Percentiles rank a stretch among this genome's conserved stretches.
phyloP scores from a whole-genome alignment of 2,113 vertebrate genomes.

The Muntiacus muntjak region DNA sequence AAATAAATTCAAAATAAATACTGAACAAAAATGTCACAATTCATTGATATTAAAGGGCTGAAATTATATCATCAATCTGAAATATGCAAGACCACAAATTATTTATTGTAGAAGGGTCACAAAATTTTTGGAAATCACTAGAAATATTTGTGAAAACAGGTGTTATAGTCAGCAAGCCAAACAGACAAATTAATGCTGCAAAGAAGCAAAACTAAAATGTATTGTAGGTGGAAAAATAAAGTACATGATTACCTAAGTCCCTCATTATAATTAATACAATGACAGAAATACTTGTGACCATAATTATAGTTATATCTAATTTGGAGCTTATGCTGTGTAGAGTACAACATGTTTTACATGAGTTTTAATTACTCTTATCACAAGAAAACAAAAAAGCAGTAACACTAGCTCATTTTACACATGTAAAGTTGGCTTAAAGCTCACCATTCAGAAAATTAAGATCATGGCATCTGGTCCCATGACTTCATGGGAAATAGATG shows the following conservation, averaged over 20 bases:
- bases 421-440: neutral
- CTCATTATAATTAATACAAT: conserved; percentile 39
- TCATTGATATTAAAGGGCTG: neutral
- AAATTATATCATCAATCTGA: neutral
- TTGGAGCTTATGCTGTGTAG: neutral
- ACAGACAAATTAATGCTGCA: neutral
- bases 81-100: neutral
- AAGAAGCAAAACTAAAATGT: conserved; percentile 4
- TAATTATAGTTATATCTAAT: conserved; percentile 37
- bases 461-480: too few relatives aligned
- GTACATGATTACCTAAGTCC: neutral
- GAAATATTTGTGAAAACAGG: conserved; percentile 16
- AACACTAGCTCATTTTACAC: neutral
- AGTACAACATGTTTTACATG: neutral
- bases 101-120: neutral
- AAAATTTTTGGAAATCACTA: neutral
- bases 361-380: neutral
- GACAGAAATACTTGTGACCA: neutral
- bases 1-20: neutral
- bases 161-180: neutral
- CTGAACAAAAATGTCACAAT: neutral
- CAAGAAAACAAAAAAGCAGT: neutral
- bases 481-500: too few relatives aligned
- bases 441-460: too few relatives aligned
- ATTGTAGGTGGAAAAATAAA: neutral